Base-by-base conservation (phyloP, 2,113 vertebrate genomes). In the Argyrosomus japonicus region DNA sequence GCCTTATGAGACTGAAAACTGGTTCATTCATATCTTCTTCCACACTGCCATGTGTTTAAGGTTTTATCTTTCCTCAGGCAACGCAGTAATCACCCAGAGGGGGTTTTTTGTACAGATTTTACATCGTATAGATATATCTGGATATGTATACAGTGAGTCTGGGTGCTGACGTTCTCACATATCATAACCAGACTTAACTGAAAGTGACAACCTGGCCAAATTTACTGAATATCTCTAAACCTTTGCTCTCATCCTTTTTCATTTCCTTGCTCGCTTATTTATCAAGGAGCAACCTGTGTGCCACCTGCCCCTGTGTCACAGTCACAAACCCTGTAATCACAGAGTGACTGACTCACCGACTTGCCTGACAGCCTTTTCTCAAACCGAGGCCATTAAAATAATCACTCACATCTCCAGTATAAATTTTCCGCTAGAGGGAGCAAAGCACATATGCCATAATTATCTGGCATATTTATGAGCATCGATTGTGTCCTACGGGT, bases 371-470 rank as follows among this genome's bases (percentile, higher is more conserved):
- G 68, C 72, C 29, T 40, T 32, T 45, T 78, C 13, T 76, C 63
- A 75, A 77, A 65, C 68, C 36, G 75, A 81, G 7, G 62, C 58
- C 48, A 70, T 82, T 79, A 69, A 77, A 87, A 70, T 74, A 77
- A 90, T 75, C 8, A 15, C 77, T 58, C 0, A 0, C 27, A 50
- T 79, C 27, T 74, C 48, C 11, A 50, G 64, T 36, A 51, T 14
- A 15, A 29, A 54, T 61, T 60, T 32, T 68, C 5, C 0, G 29
- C 43, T 7, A 75, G 10, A 50, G 68, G 23, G 45, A 75, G 77
- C 68, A 61, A 70, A 68, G 36, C 10, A 40, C 54, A 61, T 78
- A 69, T 19, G 75, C 19, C 53, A 51, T 63, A 65, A 90, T 77
- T 79, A 58, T 19, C 19, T 62, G 57, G 21, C 40, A 65, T 27